Percentiles rank a stretch among this genome's conserved stretches.
These are phyloP conservation scores for Elephantulus edwardii DNA, from an alignment of 2,113 vertebrate species.

Conservation along the genomic window DNA sequence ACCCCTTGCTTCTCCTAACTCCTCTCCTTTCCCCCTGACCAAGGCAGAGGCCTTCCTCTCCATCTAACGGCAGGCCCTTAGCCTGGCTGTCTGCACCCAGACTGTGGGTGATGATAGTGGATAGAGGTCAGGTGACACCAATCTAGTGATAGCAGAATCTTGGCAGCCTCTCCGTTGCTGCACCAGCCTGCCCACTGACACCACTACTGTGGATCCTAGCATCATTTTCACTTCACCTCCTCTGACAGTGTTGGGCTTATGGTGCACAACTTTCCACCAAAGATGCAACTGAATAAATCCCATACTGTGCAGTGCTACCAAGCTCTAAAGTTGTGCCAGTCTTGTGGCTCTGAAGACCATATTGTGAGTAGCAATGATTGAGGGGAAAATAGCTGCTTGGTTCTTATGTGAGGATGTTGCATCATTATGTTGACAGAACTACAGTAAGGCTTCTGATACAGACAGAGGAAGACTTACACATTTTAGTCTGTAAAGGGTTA, in stretches of 20 bases:
- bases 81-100: too few relatives aligned
- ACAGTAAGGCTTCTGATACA: accelerated
- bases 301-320: background rate
- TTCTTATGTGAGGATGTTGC: background rate
- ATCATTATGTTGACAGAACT: background rate
- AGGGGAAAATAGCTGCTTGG: background rate
- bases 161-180: too few relatives aligned
- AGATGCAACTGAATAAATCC: too few relatives aligned
- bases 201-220: background rate
- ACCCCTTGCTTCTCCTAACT: background rate
- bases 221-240: background rate
- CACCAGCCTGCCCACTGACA: too few relatives aligned
- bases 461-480: background rate
- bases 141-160: too few relatives aligned
- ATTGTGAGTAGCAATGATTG: background rate
- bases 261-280: too few relatives aligned
- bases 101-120: too few relatives aligned
- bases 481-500: background rate
- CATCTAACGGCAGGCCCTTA: too few relatives aligned
- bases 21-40: background rate
- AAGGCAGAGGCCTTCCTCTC: background rate
- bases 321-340: too few relatives aligned
- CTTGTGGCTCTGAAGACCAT: background rate
- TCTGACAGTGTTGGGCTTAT: background rate
- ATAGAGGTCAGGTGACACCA: too few relatives aligned